phyloP scores from a whole-genome alignment of 2,888 invertebrate species.

The Lutraria lutraria region DNA sequence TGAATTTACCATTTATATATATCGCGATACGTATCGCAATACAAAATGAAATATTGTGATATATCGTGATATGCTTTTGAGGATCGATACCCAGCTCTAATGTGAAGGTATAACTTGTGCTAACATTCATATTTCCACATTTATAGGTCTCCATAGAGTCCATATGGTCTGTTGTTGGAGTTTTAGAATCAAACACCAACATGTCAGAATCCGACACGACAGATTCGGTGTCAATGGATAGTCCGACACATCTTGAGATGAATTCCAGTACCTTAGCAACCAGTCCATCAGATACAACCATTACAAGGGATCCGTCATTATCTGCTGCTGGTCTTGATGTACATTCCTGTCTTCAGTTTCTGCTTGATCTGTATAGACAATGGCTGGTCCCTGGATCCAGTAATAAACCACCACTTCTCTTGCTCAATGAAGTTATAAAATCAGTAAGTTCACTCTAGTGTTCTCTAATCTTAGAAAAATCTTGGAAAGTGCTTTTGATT shows the following conservation, averaged over 20 bases:
- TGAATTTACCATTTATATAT: too few relatives aligned
- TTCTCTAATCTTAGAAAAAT: too few relatives aligned
- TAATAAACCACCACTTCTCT: constrained; percentile 85
- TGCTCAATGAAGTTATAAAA: constrained; percentile 86
- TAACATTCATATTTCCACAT: not conserved
- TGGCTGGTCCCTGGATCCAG: constrained; percentile 89
- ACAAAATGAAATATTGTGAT: too few relatives aligned
- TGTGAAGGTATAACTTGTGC: too few relatives aligned
- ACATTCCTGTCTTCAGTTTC: constrained; percentile 96
- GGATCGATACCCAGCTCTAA: too few relatives aligned
- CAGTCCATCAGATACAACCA: constrained; percentile 65
- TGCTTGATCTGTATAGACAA: constrained; percentile 95
- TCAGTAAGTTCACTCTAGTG: constrained; percentile 86
- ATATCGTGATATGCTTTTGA: too few relatives aligned
- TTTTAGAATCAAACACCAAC: constrained; percentile 76
- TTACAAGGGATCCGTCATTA: constrained; percentile 79
- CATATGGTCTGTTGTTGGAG: constrained; percentile 85
- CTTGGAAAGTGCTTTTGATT: too few relatives aligned
- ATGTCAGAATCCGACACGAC: constrained; percentile 80
- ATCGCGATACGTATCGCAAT: too few relatives aligned
- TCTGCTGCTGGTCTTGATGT: constrained; percentile 91
- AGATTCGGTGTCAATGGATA: constrained; percentile 77
- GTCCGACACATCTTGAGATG: constrained; percentile 70
- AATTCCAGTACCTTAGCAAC: constrained; percentile 59
- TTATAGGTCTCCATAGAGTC: constrained; percentile 85